phyloP scores from a whole-genome alignment of 2,888 invertebrate species.

The Sarcophaga carnaria region DNA sequence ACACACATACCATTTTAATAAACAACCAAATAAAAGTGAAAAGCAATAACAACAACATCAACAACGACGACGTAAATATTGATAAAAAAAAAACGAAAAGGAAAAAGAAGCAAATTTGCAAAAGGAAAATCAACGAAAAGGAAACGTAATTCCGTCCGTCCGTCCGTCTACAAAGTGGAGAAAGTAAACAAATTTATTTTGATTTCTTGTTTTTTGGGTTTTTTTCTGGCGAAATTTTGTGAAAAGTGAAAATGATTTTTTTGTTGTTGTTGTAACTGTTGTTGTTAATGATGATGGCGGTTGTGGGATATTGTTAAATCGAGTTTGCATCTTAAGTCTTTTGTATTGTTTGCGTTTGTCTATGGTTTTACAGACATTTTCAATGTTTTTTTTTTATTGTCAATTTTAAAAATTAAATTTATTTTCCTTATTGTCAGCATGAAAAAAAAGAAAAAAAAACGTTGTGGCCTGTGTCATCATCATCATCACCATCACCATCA shows the following conservation, averaged over 20 bases:
- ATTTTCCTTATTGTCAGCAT: background rate
- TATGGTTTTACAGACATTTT: background rate
- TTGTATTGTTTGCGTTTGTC: slow-evolving; percentile 3
- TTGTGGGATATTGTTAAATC: background rate
- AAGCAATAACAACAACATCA: slow-evolving; percentile 37
- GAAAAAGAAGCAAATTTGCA: slow-evolving; percentile 33
- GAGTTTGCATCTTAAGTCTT: slow-evolving; percentile 45
- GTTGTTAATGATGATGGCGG: background rate
- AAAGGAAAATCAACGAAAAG: slow-evolving; percentile 26
- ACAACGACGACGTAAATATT: background rate
- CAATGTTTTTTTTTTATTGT: background rate
- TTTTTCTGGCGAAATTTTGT: slow-evolving; percentile 11
- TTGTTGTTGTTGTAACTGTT: background rate
- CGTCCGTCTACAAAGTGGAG: slow-evolving; percentile 3
- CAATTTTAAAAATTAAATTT: slow-evolving; percentile 10
- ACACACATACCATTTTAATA: slow-evolving; percentile 6
- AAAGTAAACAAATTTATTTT: slow-evolving; percentile 48
- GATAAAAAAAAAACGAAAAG: slow-evolving; percentile 8
- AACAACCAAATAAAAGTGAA: slow-evolving; percentile 43
- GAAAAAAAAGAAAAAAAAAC: background rate
- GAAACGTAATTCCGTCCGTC: background rate
- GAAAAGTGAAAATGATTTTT: slow-evolving; percentile 44
- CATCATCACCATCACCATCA: too few relatives aligned
- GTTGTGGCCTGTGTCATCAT: background rate
- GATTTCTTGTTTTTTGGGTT: background rate